Percentiles rank a stretch among this genome's conserved stretches.
Evolutionary conservation across 35 echinoderm and acorn worm species (phyloP).

Genomic region (Apostichopus japonicus): DNA sequence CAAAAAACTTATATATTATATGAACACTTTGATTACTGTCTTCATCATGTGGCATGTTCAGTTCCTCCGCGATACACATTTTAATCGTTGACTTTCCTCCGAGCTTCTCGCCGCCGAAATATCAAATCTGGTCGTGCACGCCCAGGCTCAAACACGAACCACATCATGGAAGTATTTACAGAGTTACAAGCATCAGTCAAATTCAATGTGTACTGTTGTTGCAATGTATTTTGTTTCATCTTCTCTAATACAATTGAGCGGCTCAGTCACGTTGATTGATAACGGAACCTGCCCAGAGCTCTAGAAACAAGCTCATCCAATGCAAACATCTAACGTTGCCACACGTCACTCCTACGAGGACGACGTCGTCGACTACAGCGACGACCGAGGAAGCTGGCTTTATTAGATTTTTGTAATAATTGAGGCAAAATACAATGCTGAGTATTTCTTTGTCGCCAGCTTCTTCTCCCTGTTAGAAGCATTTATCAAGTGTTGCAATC

Average conservation of each 20-base stretch:
- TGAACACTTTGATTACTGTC: too few relatives aligned
- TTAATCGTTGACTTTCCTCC: too few relatives aligned
- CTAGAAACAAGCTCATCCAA: conserved; percentile 34
- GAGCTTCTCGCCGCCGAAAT: too few relatives aligned
- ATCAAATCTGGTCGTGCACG: not conserved
- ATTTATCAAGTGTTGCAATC: conserved; percentile 53
- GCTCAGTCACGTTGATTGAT: conserved; percentile 45
- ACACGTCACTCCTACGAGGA: conserved; percentile 15
- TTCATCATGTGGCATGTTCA: too few relatives aligned
- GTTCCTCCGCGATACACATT: too few relatives aligned
- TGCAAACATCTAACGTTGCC: conserved; percentile 37
- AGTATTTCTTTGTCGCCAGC: conserved; percentile 32
- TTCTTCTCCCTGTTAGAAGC: not conserved
- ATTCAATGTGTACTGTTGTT: not conserved
- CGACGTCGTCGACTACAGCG: not conserved
- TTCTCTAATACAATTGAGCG: conserved; percentile 1
- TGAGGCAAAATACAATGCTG: conserved; percentile 47
- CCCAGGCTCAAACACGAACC: not conserved
- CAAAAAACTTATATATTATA: too few relatives aligned
- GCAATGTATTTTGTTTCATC: conserved; percentile 12
- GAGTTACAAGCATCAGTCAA: not conserved
- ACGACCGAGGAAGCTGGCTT: not conserved
- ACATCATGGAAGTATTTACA: not conserved
- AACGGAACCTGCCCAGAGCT: conserved; percentile 8
- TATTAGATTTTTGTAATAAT: conserved; percentile 58